These are phyloP conservation scores for Argya squamiceps DNA, from an alignment of 2,797 vertebrate species.

Conservation along the genomic window DNA sequence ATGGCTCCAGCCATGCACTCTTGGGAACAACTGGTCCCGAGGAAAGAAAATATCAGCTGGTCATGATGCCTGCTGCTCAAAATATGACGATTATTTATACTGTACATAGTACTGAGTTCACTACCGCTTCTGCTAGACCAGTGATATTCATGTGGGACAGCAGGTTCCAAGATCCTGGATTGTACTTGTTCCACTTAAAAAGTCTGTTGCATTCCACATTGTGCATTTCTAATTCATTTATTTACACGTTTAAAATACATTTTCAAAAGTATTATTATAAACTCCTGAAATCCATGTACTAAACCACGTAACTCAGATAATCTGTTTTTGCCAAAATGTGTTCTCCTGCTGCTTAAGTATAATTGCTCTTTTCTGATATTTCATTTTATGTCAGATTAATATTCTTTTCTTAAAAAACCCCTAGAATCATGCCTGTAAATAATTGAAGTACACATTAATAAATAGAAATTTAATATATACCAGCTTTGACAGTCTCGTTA, in stretches of 20 bases:
- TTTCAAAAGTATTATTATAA: neutral
- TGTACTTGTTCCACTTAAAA: slow-evolving; percentile 31
- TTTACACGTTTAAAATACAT: neutral
- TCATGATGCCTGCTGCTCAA: slow-evolving; percentile 78
- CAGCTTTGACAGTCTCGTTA: neutral
- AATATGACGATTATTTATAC: slow-evolving; percentile 82
- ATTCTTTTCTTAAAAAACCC: neutral
- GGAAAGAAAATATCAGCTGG: slow-evolving; percentile 80
- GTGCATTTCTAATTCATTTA: neutral
- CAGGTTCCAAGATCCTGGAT: slow-evolving; percentile 24
- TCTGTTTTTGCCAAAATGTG: neutral
- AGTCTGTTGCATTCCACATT: slow-evolving; percentile 12
- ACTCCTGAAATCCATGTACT: neutral
- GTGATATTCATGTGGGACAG: slow-evolving; percentile 36
- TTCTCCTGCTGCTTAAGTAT: neutral
- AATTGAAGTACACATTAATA: neutral
- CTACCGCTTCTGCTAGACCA: slow-evolving; percentile 44
- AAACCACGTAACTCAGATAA: neutral
- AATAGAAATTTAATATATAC: neutral
- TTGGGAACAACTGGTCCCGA: slow-evolving; percentile 81
- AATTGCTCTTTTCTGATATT: neutral
- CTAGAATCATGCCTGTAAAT: neutral
- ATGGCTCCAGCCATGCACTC: slow-evolving; percentile 77
- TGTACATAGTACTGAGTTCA: slow-evolving; percentile 72
- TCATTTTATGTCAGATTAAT: neutral